A percentile compares a stretch with the other conserved stretches of the same genome.
Conservation (phyloP, 2,113 vertebrate species). For the Ibidorhyncha struthersii region DNA sequence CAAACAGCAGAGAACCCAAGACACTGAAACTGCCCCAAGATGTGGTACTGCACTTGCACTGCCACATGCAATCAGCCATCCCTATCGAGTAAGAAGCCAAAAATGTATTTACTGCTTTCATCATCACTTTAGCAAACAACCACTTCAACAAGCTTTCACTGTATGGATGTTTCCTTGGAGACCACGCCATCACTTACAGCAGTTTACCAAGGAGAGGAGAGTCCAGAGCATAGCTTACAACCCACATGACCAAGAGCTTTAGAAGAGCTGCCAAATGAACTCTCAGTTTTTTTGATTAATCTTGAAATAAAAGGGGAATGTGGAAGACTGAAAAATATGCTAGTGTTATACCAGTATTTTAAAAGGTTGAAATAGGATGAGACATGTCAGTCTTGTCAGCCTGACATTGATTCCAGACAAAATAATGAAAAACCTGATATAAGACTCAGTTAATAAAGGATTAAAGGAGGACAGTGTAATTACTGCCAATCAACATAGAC, state of each 20-base stretch:
- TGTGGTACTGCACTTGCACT: not conserved
- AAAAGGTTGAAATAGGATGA: conserved; percentile 66
- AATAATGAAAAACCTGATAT: conserved; percentile 67
- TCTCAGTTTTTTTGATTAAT: not conserved
- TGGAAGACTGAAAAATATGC: conserved; percentile 41
- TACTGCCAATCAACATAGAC: conserved; percentile 60
- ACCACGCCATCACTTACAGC: not conserved
- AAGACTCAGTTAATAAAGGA: conserved; percentile 66
- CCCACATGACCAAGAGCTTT: not conserved
- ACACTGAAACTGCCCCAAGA: not conserved
- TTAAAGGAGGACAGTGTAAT: conserved; percentile 72
- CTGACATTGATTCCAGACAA: conserved; percentile 68
- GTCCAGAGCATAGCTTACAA: not conserved
- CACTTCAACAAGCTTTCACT: not conserved
- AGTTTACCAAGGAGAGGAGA: not conserved
- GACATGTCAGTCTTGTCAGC: conserved; percentile 60
- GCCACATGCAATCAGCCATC: not conserved
- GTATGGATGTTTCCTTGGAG: not conserved
- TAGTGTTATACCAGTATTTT: conserved; percentile 52
- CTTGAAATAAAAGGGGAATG: conserved; percentile 29
- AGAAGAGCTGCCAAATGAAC: conserved; percentile 8
- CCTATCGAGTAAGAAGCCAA: not conserved
- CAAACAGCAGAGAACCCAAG: not conserved
- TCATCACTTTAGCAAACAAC: not conserved
- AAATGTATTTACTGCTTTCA: not conserved